These are phyloP conservation scores for Heliconius hermathena DNA, from an alignment of 1,140 invertebrate genomes.

Conservation along the genomic window DNA sequence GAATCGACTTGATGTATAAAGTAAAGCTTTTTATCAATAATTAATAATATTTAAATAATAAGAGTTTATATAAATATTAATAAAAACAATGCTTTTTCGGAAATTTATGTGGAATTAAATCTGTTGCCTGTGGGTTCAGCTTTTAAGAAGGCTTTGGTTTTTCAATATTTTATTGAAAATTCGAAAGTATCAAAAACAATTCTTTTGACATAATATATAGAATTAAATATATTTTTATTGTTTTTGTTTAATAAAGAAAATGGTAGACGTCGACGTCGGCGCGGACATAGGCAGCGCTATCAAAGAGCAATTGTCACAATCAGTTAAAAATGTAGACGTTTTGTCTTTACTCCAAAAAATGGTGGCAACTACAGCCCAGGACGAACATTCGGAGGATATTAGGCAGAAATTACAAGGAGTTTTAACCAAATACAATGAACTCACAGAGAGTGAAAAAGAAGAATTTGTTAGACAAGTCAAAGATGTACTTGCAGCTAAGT, in stretches of 20 bases:
- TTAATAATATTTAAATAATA: too few relatives aligned
- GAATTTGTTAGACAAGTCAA: constrained; percentile 61
- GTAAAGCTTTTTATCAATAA: too few relatives aligned
- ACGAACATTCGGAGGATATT: constrained; percentile 51
- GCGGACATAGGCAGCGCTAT: constrained; percentile 53
- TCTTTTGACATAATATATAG: too few relatives aligned
- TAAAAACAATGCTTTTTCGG: too few relatives aligned
- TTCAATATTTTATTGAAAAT: too few relatives aligned
- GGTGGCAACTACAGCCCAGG: constrained; percentile 44
- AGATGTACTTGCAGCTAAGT: constrained; percentile 53
- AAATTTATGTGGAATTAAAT: too few relatives aligned
- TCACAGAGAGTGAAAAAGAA: constrained; percentile 63
- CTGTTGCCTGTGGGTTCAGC: too few relatives aligned
- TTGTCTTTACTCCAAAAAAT: constrained; percentile 55
- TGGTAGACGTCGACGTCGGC: constrained; percentile 10
- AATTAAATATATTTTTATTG: not conserved
- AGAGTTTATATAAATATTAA: too few relatives aligned
- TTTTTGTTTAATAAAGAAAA: constrained; percentile 30
- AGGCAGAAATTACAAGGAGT: constrained; percentile 61
- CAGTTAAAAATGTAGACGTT: constrained; percentile 59
- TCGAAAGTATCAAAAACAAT: too few relatives aligned
- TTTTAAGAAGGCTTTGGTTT: too few relatives aligned
- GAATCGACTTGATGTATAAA: too few relatives aligned
- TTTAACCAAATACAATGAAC: constrained; percentile 59
- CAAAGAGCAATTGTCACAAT: constrained; percentile 54